phyloP scores from a whole-genome alignment of 2,113 vertebrate species.

The Eira barbara region DNA sequence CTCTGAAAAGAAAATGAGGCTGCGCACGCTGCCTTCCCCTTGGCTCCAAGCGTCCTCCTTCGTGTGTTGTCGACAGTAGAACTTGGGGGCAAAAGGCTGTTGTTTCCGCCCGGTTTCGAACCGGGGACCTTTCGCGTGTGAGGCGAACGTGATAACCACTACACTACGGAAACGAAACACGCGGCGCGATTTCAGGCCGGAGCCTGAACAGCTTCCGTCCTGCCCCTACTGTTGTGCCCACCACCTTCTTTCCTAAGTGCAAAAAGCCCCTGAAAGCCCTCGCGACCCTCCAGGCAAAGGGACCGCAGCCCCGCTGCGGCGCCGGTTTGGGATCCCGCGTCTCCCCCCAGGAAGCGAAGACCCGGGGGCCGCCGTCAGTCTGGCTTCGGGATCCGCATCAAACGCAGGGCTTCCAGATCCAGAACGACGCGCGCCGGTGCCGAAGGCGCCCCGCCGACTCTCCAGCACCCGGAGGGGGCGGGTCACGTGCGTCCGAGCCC shows the following conservation, averaged over 20 bases:
- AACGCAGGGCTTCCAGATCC: background rate
- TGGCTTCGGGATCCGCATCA: background rate
- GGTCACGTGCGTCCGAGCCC: background rate
- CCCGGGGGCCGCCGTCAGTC: no score
- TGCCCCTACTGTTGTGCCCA: fast-evolving
- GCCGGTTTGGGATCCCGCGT: background rate
- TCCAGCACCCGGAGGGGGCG: background rate
- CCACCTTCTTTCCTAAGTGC: background rate
- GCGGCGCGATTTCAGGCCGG: fast-evolving
- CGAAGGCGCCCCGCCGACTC: background rate
- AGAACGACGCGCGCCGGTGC: background rate
- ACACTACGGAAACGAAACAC: background rate
- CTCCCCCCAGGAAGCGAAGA: background rate
- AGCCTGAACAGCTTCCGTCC: background rate
- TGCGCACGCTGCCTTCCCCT: no score
- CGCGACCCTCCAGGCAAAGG: background rate
- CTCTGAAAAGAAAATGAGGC: no score
- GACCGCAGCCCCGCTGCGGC: no score
- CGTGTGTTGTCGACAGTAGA: no score
- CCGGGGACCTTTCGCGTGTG: background rate
- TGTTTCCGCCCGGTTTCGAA: background rate
- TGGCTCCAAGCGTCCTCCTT: no score
- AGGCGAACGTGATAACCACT: background rate
- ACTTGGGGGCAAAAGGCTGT: no score
- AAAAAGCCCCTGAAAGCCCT: no score